Conservation (phyloP, 2,888 invertebrate genomes). For the Oscheius sp. region DNA sequence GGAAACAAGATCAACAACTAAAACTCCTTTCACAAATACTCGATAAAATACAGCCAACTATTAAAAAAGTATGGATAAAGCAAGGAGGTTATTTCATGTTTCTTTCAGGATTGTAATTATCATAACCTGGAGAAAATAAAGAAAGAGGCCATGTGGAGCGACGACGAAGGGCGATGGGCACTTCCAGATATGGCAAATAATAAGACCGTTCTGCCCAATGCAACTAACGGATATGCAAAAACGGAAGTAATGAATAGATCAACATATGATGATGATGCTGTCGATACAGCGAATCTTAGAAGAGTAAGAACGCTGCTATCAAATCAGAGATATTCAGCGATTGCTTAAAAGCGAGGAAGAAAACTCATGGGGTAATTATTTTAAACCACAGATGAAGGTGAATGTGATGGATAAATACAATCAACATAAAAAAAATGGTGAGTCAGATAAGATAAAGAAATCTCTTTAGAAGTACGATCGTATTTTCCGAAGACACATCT, state of each 20-base stretch:
- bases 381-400: constrained; percentile 78
- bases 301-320: neutral
- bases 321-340: constrained; percentile 28
- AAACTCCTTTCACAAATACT: constrained; percentile 76
- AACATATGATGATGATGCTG: neutral
- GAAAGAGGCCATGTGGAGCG: constrained; percentile 80
- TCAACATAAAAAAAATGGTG: constrained; percentile 56
- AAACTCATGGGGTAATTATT: constrained; percentile 80
- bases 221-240: constrained; percentile 43
- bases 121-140: constrained; percentile 80
- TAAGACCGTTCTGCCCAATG: constrained; percentile 79
- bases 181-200: constrained; percentile 79
- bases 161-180: constrained; percentile 76
- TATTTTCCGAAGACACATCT: constrained; percentile 55
- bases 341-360: constrained; percentile 75
- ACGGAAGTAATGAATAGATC: neutral
- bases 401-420: constrained; percentile 76
- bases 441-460: neutral
- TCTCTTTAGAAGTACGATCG: constrained; percentile 37
- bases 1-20: constrained; percentile 79
- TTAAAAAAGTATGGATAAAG: constrained; percentile 70
- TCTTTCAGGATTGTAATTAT: constrained; percentile 50
- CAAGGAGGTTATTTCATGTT: too few species aligned
- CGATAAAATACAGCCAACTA: constrained; percentile 76
- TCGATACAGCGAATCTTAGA: constrained; percentile 9